Evolutionary conservation across 1,140 invertebrate species (phyloP), one percentile per base, ranked within the genome.

Genomic region (Melipona quadrifasciata): DNA sequence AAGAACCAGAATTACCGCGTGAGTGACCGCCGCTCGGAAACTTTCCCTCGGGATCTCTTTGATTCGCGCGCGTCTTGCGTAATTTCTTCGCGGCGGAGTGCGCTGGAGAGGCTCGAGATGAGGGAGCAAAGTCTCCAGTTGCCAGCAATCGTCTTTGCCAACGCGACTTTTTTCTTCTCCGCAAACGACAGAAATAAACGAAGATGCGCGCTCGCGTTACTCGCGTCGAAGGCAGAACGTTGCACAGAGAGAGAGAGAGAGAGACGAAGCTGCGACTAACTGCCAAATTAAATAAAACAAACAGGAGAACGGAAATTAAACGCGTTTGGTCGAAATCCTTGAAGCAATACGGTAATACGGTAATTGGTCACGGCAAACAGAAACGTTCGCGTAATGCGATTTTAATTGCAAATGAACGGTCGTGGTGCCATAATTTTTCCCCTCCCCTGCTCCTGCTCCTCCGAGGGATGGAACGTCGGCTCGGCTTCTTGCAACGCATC

Each of bases 371-470:
- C 6, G 21, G 47, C 8, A 55, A 78, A 67, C 47, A 64, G 24
- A 65, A 47, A 57, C 39, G n/a, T 1, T 39, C 11, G 39, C 31
- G 47, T 65, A 65, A 78, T 65, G 19, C 39, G 14, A 78, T 65
- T 78, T 78, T 78, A 78, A 78, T 78, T 78, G 58, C 55, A n/a
- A 11, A 57, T 58, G 24, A 58, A 34, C 73, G 27, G 14, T 11
- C 73, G 21, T 17, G 39, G 6, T 47, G 39, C 21, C 6, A 39
- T 57, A 58, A 75, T 58, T 75, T 58, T 75, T 57, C 17, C 64
- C n/a, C n/a, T n/a, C n/a, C 27, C 27, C 14, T 51, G n/a, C n/a
- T 11, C 2, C 39, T 47, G 6, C 6, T 39, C 39, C 39, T 5
- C 39, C 39, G 47, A 39, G 11, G 11, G 53, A 16, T 57, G 47